These are phyloP conservation scores for Gulo gulo DNA, from an alignment of 2,113 vertebrate genomes.

Conservation along the genomic window DNA sequence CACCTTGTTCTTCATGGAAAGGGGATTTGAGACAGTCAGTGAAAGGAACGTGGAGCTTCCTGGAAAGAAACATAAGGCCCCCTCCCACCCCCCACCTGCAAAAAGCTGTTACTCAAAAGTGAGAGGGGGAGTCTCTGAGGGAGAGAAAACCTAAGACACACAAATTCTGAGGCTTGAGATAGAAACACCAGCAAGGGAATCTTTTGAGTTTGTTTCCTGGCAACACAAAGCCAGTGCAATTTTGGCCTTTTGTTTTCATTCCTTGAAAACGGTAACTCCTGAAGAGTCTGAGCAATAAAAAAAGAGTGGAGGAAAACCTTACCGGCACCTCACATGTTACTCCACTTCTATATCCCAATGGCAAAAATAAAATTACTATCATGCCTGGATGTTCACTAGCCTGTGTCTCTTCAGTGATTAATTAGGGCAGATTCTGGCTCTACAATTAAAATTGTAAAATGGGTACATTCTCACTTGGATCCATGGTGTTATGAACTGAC, in stretches of 20 bases:
- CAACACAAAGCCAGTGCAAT: background rate
- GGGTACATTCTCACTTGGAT: background rate
- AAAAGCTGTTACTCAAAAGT: background rate
- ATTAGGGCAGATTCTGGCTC: background rate
- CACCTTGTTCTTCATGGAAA: background rate
- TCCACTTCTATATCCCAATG: background rate
- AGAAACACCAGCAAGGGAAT: background rate
- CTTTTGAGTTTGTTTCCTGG: slow-evolving; percentile 38
- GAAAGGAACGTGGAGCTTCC: background rate
- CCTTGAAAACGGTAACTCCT: slow-evolving; percentile 36
- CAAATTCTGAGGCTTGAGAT: background rate
- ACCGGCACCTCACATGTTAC: background rate
- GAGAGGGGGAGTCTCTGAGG: background rate
- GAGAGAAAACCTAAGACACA: background rate
- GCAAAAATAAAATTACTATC: background rate
- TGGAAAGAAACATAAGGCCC: background rate
- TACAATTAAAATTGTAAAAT: background rate
- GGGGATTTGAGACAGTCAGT: background rate
- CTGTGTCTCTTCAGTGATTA: background rate
- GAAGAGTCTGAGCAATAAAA: background rate
- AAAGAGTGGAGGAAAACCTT: background rate
- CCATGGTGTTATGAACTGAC: background rate
- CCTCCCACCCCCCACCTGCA: background rate
- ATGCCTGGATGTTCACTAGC: background rate
- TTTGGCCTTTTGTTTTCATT: slow-evolving; percentile 31